A percentile compares a stretch with the other conserved stretches of the same genome.
phyloP scores from a whole-genome alignment of 1,140 invertebrate species.

The Nasonia giraulti region DNA sequence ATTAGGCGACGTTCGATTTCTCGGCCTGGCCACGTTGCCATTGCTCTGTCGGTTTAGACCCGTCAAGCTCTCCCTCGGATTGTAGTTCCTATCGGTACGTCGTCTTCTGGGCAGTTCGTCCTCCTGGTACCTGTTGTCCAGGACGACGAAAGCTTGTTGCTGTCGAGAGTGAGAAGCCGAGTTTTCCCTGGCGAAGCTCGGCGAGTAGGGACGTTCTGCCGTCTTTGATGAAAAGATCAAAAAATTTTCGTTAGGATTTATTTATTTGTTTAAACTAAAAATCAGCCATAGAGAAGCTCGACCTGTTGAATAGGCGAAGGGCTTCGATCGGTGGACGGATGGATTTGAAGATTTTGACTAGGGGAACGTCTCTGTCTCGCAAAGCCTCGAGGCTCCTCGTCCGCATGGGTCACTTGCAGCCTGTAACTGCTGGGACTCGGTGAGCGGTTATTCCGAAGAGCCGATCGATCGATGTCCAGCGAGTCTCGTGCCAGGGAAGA shows the following conservation, averaged over 20 bases:
- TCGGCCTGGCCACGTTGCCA: slow-evolving; percentile 46
- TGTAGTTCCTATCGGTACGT: slow-evolving; percentile 52
- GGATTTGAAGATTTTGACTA: slow-evolving; percentile 58
- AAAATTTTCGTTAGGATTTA: too few relatives aligned
- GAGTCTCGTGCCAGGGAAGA: slow-evolving; percentile 56
- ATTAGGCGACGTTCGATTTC: slow-evolving; percentile 64
- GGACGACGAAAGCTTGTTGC: slow-evolving; percentile 67
- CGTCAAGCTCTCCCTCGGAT: slow-evolving; percentile 51
- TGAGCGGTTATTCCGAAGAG: slow-evolving; percentile 59
- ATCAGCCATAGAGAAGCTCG: background rate
- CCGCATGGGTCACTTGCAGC: slow-evolving; percentile 71
- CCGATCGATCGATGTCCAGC: slow-evolving; percentile 54
- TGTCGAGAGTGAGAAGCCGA: slow-evolving; percentile 54
- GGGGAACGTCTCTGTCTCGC: slow-evolving; percentile 54
- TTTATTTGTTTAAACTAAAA: slow-evolving; percentile 5
- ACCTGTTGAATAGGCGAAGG: slow-evolving; percentile 50
- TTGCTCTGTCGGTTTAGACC: slow-evolving; percentile 30
- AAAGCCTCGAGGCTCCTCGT: slow-evolving; percentile 71
- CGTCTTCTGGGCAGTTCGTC: slow-evolving; percentile 40
- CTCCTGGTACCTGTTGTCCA: slow-evolving; percentile 58
- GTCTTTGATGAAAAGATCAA: background rate
- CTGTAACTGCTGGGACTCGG: slow-evolving; percentile 69
- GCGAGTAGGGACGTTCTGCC: slow-evolving; percentile 63
- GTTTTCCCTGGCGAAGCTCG: slow-evolving; percentile 65
- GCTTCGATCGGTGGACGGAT: slow-evolving; percentile 40